These are phyloP conservation scores for Dreissena rostriformis DNA, from an alignment of 1,140 invertebrate genomes.

Conservation along the genomic window DNA sequence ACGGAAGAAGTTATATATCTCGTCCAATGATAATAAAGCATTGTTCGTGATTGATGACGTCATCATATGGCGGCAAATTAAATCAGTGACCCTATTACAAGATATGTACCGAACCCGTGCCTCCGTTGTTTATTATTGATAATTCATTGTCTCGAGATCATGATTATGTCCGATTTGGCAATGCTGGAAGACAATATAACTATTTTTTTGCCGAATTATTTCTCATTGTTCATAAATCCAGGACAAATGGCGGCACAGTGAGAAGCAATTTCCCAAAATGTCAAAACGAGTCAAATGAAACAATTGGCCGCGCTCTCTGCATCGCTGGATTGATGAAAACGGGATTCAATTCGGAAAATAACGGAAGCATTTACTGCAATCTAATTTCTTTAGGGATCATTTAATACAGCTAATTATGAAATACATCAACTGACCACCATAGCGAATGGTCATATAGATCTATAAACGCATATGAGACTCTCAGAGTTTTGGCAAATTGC, in stretches of 20 bases:
- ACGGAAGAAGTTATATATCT: no score
- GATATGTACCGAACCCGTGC: slow-evolving; percentile 23
- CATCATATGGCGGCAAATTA: slow-evolving; percentile 49
- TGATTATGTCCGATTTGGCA: slow-evolving; percentile 34
- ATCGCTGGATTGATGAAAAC: slow-evolving; percentile 44
- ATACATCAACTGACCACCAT: slow-evolving; percentile 3
- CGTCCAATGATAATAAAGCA: no score
- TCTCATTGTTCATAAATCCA: slow-evolving; percentile 50
- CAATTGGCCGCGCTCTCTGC: slow-evolving; percentile 51
- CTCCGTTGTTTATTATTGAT: slow-evolving; percentile 36
- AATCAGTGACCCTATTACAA: slow-evolving; percentile 39
- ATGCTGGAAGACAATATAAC: slow-evolving; percentile 29
- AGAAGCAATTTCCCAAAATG: slow-evolving; percentile 57
- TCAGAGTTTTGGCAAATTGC: no score
- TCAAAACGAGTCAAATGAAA: slow-evolving; percentile 56
- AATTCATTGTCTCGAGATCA: slow-evolving; percentile 49
- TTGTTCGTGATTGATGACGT: background rate
- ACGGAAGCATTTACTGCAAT: slow-evolving; percentile 8
- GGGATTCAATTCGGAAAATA: slow-evolving; percentile 49
- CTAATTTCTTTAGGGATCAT: slow-evolving; percentile 11
- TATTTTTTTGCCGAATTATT: slow-evolving; percentile 46
- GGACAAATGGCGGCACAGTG: slow-evolving; percentile 32
- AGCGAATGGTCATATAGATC: background rate
- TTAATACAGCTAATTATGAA: slow-evolving; percentile 1
- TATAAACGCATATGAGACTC: no score